Evolutionary conservation across 2,113 vertebrate genomes (phyloP), one percentile per base, ranked within the genome.

Genomic region (Proterorhinus semilunaris): DNA sequence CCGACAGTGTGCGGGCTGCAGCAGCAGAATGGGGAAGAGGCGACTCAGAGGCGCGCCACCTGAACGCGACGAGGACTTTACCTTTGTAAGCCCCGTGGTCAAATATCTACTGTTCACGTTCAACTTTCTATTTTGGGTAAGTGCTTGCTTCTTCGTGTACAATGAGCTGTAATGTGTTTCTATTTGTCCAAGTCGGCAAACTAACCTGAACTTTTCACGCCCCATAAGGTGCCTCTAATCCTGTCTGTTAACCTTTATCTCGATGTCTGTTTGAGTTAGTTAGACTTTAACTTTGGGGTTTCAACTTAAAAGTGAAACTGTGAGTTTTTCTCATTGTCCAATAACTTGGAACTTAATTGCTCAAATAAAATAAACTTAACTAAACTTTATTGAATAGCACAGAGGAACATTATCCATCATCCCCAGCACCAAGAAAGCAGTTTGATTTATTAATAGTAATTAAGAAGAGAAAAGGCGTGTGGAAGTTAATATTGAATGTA

Each of bases 111-210:
- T 98, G 4, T 98, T 97, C 86, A 70, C 95, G 62, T 98, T 97
- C 86, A 98, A 98, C 84, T 90, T 93, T 72, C 77, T 98, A 36
- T 98, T 98, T 75, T 98, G 96, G 96, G 96, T 98, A 90, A 98
- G 96, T 91, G 8, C n/a, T 45, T 5, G 8, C 2, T 10, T 47
- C 8, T 47, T 11, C 52, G 10, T 21, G 13, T 15, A 17, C n/a
- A 52, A 16, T 2, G 15, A 21, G 21, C 21, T 21, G 21, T 21
- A 21, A 21, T 21, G 21, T 21, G 21, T 53, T 53, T 53, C 3
- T 15, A 7, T 53, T 53, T 36, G 27, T 36, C 27, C 27, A 36
- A 36, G 27, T n/a, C 6, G 7, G 48, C 48, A 1, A 11, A 13
- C 49, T 50, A 10, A 13, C 12, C 50, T 51, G 6, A n/a, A 51